phyloP scores from a whole-genome alignment of 1,140 invertebrate species.

The Epicauta chinensis region DNA sequence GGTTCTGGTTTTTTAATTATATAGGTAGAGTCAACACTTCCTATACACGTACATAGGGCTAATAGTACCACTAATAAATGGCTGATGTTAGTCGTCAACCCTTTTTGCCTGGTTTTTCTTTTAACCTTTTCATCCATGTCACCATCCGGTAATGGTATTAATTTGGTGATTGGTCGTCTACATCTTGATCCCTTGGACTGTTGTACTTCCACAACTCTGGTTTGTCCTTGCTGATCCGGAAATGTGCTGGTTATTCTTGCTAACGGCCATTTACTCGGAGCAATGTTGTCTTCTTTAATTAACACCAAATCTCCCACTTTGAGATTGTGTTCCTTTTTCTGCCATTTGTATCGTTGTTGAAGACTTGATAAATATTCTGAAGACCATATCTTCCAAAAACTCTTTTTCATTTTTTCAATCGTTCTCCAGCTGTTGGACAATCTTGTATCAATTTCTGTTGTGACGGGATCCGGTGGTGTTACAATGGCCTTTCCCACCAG shows the following conservation, averaged over 20 bases:
- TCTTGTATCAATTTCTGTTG: background rate
- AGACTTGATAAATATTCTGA: constrained; percentile 31
- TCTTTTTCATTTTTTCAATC: constrained; percentile 28
- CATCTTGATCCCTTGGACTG: too few relatives aligned
- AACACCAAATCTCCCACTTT: constrained; percentile 31
- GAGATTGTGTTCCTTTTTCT: constrained; percentile 9
- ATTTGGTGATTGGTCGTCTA: too few relatives aligned
- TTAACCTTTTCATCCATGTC: too few relatives aligned
- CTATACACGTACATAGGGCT: too few relatives aligned
- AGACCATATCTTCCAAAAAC: constrained; percentile 39
- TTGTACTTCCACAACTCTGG: constrained; percentile 4
- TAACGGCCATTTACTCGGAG: constrained; percentile 34
- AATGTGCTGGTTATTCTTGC: constrained; percentile 16
- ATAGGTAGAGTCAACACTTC: too few relatives aligned
- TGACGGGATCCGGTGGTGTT: background rate
- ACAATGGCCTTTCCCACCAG: background rate
- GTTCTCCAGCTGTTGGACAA: constrained; percentile 16
- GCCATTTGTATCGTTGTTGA: constrained; percentile 31
- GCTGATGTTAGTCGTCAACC: too few relatives aligned
- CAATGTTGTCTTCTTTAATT: constrained; percentile 35
- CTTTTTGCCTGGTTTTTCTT: too few relatives aligned
- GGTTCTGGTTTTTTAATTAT: too few relatives aligned
- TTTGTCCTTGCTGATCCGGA: constrained; percentile 17
- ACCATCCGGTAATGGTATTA: too few relatives aligned
- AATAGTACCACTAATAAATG: too few relatives aligned